Evolutionary conservation across 2,797 vertebrate species (phyloP), one percentile per base, ranked within the genome.

Genomic region (Rallus crepitans): DNA sequence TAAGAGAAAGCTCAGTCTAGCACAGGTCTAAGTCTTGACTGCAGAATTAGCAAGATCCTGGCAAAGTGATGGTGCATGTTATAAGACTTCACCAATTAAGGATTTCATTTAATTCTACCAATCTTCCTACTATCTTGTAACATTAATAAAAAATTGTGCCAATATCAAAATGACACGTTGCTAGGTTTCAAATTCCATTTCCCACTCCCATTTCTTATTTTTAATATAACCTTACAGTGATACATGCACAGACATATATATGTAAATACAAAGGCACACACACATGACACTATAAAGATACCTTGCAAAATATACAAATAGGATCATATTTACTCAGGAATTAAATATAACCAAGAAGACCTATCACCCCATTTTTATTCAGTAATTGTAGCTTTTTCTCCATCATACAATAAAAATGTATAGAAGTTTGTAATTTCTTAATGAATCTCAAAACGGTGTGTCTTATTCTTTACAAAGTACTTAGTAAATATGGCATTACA

Each of bases 371-470:
- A 52, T 68, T 85, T 87, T 66, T 71, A n/a, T 81, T 56, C 63
- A 31, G 28, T 52, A 73, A 21, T 53, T 53, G 18, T 37, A 61
- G 12, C 2, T 68, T 94, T 84, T 63, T 63, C 45, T 82, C 37
- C 13, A 24, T 27, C 0, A 0, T 39, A 2, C 1, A 1, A 60
- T 57, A 64, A 15, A 66, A 77, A 73, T 33, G 0, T n/a, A 16
- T 12, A 77, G 20, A 80, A 82, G 27, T 55, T 30, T 63, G 8
- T 25, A 71, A 57, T 83, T 68, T 52, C 55, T 40, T 85, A 55
- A 71, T 40, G 30, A 84, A 63, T 17, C 28, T 73, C n/a, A 73
- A 66, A 56, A 57, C 12, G 31, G 13, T 57, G 10, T 3, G 2
- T 40, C 27, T 68, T 15, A 4, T 60, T 90, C 52, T 64, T 71